A percentile compares a stretch with the other conserved stretches of the same genome.
These are phyloP conservation scores for Formica selysi DNA, from an alignment of 1,140 invertebrate genomes.

Conservation along the genomic window DNA sequence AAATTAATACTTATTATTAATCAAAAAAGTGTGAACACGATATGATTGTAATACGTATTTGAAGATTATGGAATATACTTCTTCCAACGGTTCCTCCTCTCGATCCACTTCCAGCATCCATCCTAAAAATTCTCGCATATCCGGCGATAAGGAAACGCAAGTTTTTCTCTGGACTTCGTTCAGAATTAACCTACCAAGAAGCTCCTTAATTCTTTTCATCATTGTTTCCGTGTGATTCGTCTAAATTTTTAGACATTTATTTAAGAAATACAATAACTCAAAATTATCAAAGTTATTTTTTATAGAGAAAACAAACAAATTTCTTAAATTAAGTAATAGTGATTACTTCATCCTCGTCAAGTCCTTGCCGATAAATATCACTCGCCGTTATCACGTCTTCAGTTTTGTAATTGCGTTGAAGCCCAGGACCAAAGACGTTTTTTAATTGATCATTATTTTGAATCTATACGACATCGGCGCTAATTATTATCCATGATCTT, in stretches of 20 bases:
- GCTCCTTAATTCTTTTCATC: conserved; percentile 71
- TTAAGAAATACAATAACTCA: not conserved
- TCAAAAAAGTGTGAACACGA: not conserved
- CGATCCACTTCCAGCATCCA: conserved; percentile 69
- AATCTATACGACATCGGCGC: conserved; percentile 59
- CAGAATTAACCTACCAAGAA: conserved; percentile 72
- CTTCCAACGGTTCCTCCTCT: not conserved
- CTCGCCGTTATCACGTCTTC: conserved; percentile 48
- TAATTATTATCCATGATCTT: conserved; percentile 4
- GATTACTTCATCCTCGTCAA: conserved; percentile 65
- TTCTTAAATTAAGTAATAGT: conserved; percentile 3
- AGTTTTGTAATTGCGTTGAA: conserved; percentile 69
- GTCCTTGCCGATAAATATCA: conserved; percentile 65
- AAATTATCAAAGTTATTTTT: not conserved
- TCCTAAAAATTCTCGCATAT: conserved; percentile 73
- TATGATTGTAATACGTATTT: not conserved
- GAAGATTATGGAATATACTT: conserved; percentile 34
- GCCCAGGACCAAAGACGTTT: conserved; percentile 70
- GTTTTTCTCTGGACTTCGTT: conserved; percentile 76
- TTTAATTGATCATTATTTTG: conserved; percentile 72
- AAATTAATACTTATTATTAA: conserved; percentile 9
- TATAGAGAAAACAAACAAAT: not conserved
- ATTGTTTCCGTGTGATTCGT: conserved; percentile 72
- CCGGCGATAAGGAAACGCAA: conserved; percentile 70
- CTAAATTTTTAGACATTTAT: conserved; percentile 45